These are phyloP conservation scores for Leptinotarsa tumamoca DNA, from an alignment of 2,888 invertebrate species.

Conservation along the genomic window DNA sequence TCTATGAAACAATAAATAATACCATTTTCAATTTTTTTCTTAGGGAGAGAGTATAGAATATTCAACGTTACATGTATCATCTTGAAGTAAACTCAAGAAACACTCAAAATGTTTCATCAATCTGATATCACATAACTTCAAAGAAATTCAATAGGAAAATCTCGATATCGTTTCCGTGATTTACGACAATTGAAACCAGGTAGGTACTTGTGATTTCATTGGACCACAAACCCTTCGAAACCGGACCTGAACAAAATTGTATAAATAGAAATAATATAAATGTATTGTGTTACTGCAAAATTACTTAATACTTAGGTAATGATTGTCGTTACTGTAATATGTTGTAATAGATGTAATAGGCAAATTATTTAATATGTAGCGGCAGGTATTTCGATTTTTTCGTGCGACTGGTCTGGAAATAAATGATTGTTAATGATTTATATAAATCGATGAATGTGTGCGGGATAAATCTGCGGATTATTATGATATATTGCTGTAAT, in stretches of 20 bases:
- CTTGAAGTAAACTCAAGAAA: too few species aligned
- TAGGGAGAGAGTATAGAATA: too few species aligned
- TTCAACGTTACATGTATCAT: too few species aligned
- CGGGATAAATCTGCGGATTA: slow-evolving; percentile 28
- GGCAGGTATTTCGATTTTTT: slow-evolving; percentile 27
- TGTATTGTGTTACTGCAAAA: slow-evolving; percentile 18
- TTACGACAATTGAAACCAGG: neutral
- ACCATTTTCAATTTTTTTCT: too few species aligned
- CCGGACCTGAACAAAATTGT: slow-evolving; percentile 19
- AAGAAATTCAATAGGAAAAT: too few species aligned
- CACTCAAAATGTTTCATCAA: too few species aligned
- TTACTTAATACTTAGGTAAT: slow-evolving; percentile 42
- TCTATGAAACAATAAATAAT: too few species aligned
- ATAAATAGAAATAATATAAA: slow-evolving; percentile 29
- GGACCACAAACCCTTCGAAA: neutral
- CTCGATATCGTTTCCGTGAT: too few species aligned
- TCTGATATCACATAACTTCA: too few species aligned
- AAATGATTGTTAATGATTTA: slow-evolving; percentile 27
- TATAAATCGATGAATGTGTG: slow-evolving; percentile 22
- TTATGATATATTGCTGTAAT: slow-evolving; percentile 20
- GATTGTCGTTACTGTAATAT: slow-evolving; percentile 37
- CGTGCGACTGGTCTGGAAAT: slow-evolving; percentile 17
- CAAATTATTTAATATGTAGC: slow-evolving; percentile 22
- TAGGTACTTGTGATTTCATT: neutral
- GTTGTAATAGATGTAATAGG: slow-evolving; percentile 28